phyloP scores from a whole-genome alignment of 2,888 invertebrate genomes.

The Drosophila subquinaria region DNA sequence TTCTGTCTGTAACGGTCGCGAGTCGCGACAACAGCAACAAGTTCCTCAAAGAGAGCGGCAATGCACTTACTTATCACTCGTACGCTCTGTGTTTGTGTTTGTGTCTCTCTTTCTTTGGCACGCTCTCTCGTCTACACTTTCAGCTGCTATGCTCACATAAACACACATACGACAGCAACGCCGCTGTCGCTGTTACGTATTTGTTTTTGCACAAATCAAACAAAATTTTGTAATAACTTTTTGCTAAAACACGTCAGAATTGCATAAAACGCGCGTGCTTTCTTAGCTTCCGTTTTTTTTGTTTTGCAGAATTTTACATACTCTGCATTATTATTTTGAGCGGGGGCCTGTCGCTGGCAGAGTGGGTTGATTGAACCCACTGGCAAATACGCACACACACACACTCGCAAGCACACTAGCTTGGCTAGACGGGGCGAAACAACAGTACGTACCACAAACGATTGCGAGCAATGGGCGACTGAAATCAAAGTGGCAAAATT shows the following conservation, averaged over 20 bases:
- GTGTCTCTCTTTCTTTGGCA: slow-evolving; percentile 34
- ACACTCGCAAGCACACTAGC: slow-evolving; percentile 24
- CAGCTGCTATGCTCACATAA: slow-evolving; percentile 28
- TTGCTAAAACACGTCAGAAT: slow-evolving; percentile 34
- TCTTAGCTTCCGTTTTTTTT: slow-evolving; percentile 21
- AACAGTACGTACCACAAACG: slow-evolving; percentile 55
- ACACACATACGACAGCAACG: slow-evolving; percentile 27
- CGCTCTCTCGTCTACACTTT: slow-evolving; percentile 41
- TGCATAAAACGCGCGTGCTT: slow-evolving; percentile 50
- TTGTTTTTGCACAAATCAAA: slow-evolving; percentile 72
- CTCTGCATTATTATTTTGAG: slow-evolving; percentile 39
- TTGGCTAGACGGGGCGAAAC: slow-evolving; percentile 39
- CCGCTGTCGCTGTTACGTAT: slow-evolving; percentile 68
- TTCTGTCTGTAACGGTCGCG: slow-evolving; percentile 62
- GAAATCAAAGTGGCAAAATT: slow-evolving; percentile 71
- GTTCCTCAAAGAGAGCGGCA: slow-evolving; percentile 43
- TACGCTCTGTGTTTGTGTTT: slow-evolving; percentile 13
- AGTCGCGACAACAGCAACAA: slow-evolving; percentile 47
- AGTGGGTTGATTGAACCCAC: slow-evolving; percentile 72
- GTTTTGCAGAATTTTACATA: slow-evolving; percentile 28
- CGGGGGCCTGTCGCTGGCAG: slow-evolving; percentile 34
- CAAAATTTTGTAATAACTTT: slow-evolving; percentile 40
- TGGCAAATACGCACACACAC: slow-evolving; percentile 22
- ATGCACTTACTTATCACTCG: slow-evolving; percentile 69
- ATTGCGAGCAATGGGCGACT: slow-evolving; percentile 64